phyloP scores from a whole-genome alignment of 1,140 invertebrate genomes.

The Drosophila bipectinata region DNA sequence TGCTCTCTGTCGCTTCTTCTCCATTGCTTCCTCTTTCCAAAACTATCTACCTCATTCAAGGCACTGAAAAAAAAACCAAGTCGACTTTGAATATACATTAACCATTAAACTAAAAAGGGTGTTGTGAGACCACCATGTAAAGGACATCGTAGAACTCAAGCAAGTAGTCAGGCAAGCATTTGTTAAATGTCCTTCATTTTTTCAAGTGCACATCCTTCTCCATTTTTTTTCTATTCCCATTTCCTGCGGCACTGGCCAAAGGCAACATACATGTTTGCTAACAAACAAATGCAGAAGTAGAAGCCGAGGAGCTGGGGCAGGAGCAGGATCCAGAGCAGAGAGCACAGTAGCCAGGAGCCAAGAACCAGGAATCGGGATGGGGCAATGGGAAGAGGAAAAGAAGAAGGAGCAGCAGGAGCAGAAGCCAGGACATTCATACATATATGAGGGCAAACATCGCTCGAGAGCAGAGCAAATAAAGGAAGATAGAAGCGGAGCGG shows the following conservation, averaged over 20 bases:
- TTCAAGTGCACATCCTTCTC: constrained; percentile 4
- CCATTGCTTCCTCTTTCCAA: constrained; percentile 4
- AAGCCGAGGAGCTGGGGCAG: constrained; percentile 28
- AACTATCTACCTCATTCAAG: constrained; percentile 6
- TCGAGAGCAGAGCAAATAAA: constrained; percentile 79
- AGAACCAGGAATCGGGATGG: not conserved
- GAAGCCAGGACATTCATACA: constrained; percentile 54
- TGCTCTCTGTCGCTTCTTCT: constrained; percentile 22
- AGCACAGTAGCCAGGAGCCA: constrained; percentile 22
- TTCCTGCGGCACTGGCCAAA: constrained; percentile 65
- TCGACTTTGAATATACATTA: not conserved
- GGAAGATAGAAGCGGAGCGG: constrained; percentile 33
- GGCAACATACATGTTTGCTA: constrained; percentile 82
- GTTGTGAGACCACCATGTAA: no score
- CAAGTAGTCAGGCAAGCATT: no score
- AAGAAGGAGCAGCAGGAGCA: constrained; percentile 24
- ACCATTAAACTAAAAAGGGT: no score
- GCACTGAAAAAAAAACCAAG: not conserved
- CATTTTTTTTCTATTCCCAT: constrained; percentile 11
- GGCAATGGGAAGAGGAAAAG: constrained; percentile 33
- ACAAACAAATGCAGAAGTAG: constrained; percentile 73
- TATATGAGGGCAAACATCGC: constrained; percentile 69
- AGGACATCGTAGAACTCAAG: no score
- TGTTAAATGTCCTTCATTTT: not conserved
- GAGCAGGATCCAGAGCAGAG: constrained; percentile 42